Conservation (phyloP, 30 jellyfish, hydroid and myxozoan genomes). For the Cassiopea andromeda region DNA sequence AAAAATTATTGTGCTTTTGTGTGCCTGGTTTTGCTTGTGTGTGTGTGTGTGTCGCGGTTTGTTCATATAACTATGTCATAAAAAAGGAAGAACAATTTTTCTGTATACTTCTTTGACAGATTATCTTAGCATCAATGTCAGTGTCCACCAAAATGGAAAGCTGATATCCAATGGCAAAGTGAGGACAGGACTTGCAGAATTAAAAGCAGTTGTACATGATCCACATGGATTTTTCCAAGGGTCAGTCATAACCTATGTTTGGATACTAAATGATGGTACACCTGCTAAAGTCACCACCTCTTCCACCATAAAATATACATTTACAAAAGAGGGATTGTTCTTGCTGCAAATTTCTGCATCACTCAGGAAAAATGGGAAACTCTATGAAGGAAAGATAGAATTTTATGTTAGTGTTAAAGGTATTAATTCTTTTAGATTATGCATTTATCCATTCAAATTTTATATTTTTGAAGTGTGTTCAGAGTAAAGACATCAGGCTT, state of each 20-base stretch:
- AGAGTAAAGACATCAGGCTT: too few relatives aligned
- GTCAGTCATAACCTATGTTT: slow-evolving; percentile 5
- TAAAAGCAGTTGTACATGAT: slow-evolving; percentile 52
- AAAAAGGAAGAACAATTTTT: too few relatives aligned
- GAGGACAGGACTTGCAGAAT: slow-evolving; percentile 20
- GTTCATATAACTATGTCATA: too few relatives aligned
- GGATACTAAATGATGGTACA: slow-evolving; percentile 58
- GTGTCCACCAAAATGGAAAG: slow-evolving; percentile 18
- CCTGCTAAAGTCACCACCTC: slow-evolving; percentile 18
- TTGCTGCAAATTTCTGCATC: slow-evolving; percentile 37
- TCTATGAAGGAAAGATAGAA: slow-evolving; percentile 41
- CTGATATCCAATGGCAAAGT: slow-evolving; percentile 8
- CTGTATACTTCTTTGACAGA: slow-evolving; percentile 27
- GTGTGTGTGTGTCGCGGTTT: too few relatives aligned
- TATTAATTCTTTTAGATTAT: background rate
- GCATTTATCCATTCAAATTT: too few relatives aligned
- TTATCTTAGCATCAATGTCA: slow-evolving; percentile 2
- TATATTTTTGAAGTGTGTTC: too few relatives aligned
- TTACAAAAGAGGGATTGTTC: slow-evolving; percentile 48
- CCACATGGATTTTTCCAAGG: slow-evolving; percentile 49
- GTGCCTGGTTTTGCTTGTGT: too few relatives aligned
- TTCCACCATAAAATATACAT: slow-evolving; percentile 12
- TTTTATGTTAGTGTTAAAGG: slow-evolving; percentile 50
- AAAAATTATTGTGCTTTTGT: too few relatives aligned
- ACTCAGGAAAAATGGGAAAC: slow-evolving; percentile 45